Percentiles rank a stretch among this genome's conserved stretches.
phyloP scores from a whole-genome alignment of 2,888 invertebrate species.

The Callyntrura sp. region DNA sequence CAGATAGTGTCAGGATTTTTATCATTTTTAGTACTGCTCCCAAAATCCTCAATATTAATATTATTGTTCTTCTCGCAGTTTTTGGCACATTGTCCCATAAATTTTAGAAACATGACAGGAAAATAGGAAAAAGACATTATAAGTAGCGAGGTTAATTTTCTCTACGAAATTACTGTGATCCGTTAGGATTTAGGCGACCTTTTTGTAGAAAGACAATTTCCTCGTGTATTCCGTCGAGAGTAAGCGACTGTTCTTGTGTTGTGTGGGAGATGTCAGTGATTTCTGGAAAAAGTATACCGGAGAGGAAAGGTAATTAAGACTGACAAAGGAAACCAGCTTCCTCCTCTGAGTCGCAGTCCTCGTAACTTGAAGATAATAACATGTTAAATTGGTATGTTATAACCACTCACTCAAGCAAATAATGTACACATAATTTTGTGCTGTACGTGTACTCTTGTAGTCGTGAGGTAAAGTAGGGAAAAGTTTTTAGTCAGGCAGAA shows the following conservation, averaged over 20 bases:
- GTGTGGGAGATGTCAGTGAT: not conserved
- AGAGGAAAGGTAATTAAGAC: not conserved
- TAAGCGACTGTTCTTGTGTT: not conserved
- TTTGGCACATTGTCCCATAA: not conserved
- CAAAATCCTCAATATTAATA: not conserved
- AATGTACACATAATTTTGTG: too few relatives aligned
- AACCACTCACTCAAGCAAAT: too few relatives aligned
- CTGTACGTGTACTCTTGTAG: too few relatives aligned
- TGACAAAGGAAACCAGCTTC: slow-evolving; percentile 30
- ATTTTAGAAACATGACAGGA: not conserved
- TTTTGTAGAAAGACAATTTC: too few relatives aligned
- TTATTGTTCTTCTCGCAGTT: not conserved
- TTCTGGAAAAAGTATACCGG: not conserved
- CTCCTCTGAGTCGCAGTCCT: not conserved
- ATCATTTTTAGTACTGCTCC: slow-evolving; percentile 10
- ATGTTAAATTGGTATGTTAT: not conserved
- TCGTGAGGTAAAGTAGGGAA: too few relatives aligned
- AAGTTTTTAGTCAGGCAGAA: too few relatives aligned
- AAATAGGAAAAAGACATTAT: not conserved
- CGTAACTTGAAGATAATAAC: slow-evolving; percentile 5
- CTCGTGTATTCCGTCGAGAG: too few relatives aligned
- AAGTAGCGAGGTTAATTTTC: not conserved
- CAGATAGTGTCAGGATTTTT: not conserved
- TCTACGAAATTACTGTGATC: not conserved
- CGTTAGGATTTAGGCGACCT: too few relatives aligned